Evolutionary conservation across 2,113 vertebrate species (phyloP).

Genomic region (Cyrtonyx montezumae): DNA sequence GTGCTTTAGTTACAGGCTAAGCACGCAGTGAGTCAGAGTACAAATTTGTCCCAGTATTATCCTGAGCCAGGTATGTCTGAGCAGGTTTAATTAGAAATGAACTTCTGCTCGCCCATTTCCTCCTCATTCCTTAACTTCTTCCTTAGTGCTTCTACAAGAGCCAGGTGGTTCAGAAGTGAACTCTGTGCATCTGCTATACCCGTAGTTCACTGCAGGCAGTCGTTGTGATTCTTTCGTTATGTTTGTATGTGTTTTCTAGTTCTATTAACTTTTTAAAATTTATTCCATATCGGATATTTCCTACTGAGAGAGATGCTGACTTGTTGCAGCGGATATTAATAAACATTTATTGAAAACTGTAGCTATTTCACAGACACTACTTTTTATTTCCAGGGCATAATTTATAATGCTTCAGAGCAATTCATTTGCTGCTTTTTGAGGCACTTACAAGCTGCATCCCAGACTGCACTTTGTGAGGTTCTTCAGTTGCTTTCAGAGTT

Average conservation of each 20-base stretch:
- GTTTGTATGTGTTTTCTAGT: not conserved
- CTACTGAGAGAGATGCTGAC: not conserved
- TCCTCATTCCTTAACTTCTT: not conserved
- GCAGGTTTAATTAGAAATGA: not conserved
- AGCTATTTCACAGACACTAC: not conserved
- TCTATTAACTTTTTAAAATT: not conserved
- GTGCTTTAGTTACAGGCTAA: not conserved
- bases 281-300: not conserved
- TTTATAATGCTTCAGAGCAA: not conserved
- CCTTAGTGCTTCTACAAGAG: not conserved
- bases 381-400: not conserved
- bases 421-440: not conserved
- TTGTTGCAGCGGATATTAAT: not conserved
- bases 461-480: not conserved
- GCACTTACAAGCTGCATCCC: not conserved
- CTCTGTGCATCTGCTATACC: not conserved
- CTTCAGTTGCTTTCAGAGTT: not conserved
- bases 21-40: accelerated
- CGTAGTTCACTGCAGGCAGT: not conserved
- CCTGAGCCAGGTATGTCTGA: not conserved
- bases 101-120: not conserved
- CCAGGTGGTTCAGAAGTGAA: not conserved
- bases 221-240: not conserved
- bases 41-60: accelerated
- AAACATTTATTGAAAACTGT: accelerated